Evolutionary conservation across 1,140 invertebrate species (phyloP).

Genomic region (Drosophila lacertosa): DNA sequence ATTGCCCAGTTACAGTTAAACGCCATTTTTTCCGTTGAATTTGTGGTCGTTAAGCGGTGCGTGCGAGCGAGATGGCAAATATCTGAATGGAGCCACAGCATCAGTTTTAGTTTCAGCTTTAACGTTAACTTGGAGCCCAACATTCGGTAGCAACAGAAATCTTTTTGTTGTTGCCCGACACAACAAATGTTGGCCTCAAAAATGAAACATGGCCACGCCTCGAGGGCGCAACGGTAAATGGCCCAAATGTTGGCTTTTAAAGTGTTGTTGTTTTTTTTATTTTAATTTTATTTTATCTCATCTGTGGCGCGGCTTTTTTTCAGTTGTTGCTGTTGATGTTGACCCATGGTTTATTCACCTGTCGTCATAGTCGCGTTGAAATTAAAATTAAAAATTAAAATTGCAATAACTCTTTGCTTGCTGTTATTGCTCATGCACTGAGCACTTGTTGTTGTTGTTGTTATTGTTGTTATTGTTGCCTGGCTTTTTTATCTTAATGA

Average conservation of each 20-base stretch:
- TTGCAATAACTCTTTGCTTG: conserved; percentile 69
- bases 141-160: conserved; percentile 58
- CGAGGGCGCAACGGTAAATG: conserved; percentile 77
- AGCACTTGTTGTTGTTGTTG: conserved; percentile 26
- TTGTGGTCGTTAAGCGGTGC: conserved; percentile 51
- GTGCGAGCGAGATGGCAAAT: conserved; percentile 20
- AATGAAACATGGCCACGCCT: conserved; percentile 70
- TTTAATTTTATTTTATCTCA: conserved; percentile 13
- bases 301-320: conserved; percentile 5
- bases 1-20: conserved; percentile 78
- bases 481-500: conserved; percentile 73
- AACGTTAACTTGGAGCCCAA: conserved; percentile 5
- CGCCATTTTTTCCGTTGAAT: conserved; percentile 78
- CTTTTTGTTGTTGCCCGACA: neutral
- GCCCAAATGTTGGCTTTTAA: conserved; percentile 47
- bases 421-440: conserved; percentile 33
- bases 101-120: conserved; percentile 7
- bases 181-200: conserved; percentile 63
- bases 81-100: conserved; percentile 30
- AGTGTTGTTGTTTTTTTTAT: conserved; percentile 19
- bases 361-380: conserved; percentile 68
- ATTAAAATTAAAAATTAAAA: conserved; percentile 65
- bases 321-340: no score
- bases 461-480: conserved; percentile 9
- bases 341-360: conserved; percentile 80